Percentiles rank a stretch among this genome's conserved stretches.
Conservation (phyloP, 2,113 vertebrate genomes). For the Xiphophorus hellerii region DNA sequence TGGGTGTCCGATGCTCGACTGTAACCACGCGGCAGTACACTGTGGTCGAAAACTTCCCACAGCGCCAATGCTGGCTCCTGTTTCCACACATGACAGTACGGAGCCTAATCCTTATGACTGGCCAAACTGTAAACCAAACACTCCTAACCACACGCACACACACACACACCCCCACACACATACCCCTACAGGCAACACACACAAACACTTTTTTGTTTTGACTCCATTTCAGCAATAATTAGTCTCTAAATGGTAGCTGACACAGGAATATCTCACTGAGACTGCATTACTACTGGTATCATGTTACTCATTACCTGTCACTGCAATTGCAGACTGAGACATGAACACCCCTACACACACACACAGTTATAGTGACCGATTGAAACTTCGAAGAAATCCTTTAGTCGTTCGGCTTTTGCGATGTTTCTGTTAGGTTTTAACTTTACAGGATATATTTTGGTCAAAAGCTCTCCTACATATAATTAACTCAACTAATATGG, state of each 20-base stretch:
- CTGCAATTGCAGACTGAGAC: conserved; percentile 28
- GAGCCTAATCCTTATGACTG: conserved; percentile 69
- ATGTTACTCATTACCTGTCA: conserved; percentile 58
- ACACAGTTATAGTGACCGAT: background rate
- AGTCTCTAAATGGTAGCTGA: conserved; percentile 68
- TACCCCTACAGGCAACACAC: conserved; percentile 24
- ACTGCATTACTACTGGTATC: conserved; percentile 56
- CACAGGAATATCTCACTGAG: conserved; percentile 63
- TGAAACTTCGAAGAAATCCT: background rate
- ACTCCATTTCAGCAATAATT: conserved; percentile 69
- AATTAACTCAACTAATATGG: background rate
- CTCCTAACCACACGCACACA: conserved; percentile 50
- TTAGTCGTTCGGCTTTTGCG: background rate
- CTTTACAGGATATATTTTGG: background rate
- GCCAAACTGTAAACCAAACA: conserved; percentile 74
- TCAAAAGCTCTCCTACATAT: background rate
- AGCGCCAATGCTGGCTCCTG: conserved; percentile 68
- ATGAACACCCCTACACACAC: conserved; percentile 9
- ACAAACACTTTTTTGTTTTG: conserved; percentile 54
- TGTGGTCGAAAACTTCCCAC: conserved; percentile 66
- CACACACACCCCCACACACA: background rate
- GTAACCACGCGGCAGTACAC: conserved; percentile 59
- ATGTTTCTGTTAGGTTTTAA: too few relatives aligned
- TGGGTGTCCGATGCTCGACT: conserved; percentile 51
- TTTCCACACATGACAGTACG: conserved; percentile 72